Evolutionary conservation across 2,888 invertebrate species (phyloP).

Genomic region (Escarpia spicata): DNA sequence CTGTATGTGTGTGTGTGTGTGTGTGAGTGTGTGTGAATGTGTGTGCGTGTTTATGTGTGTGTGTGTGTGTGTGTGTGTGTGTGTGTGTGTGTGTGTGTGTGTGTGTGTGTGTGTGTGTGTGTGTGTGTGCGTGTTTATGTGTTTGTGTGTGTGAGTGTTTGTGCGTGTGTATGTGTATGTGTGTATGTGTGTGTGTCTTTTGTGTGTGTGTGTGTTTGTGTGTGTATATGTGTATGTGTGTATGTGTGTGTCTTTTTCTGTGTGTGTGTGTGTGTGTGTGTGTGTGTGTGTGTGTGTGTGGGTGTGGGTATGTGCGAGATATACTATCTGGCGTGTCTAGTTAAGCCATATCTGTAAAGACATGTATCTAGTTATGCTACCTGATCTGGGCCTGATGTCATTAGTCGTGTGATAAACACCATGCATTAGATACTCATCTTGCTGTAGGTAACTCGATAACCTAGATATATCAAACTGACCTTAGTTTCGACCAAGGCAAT

Average conservation of each 20-base stretch:
- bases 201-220: background rate
- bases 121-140: background rate
- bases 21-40: too few relatives aligned
- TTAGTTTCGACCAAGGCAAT: background rate
- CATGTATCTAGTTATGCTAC: background rate
- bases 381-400: background rate
- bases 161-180: background rate
- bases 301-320: background rate
- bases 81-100: too few relatives aligned
- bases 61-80: too few relatives aligned
- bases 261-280: background rate
- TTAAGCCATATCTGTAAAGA: background rate
- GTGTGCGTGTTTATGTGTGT: too few relatives aligned
- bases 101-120: background rate
- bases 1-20: too few relatives aligned
- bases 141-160: background rate
- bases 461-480: background rate
- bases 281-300: background rate
- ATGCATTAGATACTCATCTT: background rate
- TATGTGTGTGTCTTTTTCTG: too few relatives aligned
- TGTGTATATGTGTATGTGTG: background rate
- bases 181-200: background rate
- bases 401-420: background rate
- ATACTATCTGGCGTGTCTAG: background rate
- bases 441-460: background rate